These are phyloP conservation scores for Zaprionus nigranus DNA, from an alignment of 1,140 invertebrate genomes.

Conservation along the genomic window DNA sequence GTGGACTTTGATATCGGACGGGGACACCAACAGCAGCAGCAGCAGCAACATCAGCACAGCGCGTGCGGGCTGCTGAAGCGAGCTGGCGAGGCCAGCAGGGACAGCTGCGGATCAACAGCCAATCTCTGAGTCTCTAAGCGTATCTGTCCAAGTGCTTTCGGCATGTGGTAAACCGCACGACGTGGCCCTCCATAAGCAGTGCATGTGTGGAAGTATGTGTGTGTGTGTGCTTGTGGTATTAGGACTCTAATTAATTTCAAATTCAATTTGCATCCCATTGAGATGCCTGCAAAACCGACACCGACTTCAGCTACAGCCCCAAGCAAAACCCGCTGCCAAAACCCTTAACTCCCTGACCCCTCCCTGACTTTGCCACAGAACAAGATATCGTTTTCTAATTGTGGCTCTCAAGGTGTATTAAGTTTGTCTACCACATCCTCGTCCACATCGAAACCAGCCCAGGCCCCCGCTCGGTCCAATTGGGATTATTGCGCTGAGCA, in stretches of 20 bases:
- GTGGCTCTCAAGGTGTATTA: slow-evolving; percentile 34
- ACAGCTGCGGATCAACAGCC: slow-evolving; percentile 47
- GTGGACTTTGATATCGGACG: slow-evolving; percentile 63
- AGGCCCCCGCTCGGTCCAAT: background rate
- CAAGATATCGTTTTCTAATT: slow-evolving; percentile 43
- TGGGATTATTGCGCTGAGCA: background rate
- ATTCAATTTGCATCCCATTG: slow-evolving; percentile 71
- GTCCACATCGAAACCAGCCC: background rate
- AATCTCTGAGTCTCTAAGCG: slow-evolving; percentile 37
- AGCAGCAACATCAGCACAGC: background rate
- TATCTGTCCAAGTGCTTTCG: slow-evolving; percentile 25
- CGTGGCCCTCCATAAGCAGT: slow-evolving; percentile 50
- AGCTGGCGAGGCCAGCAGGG: slow-evolving; percentile 17
- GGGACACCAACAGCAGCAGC: slow-evolving; percentile 6
- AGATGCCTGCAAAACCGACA: slow-evolving; percentile 21
- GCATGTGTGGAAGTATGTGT: slow-evolving; percentile 8
- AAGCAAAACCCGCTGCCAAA: background rate
- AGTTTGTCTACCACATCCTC: slow-evolving; percentile 14
- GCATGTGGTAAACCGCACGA: slow-evolving; percentile 47
- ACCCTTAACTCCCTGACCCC: background rate
- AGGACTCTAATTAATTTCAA: slow-evolving; percentile 74
- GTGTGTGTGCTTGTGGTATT: slow-evolving; percentile 45
- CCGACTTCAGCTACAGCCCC: slow-evolving; percentile 6
- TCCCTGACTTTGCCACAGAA: background rate
- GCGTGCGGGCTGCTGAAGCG: slow-evolving; percentile 48